Base-by-base conservation (phyloP, 1,140 invertebrate species). In the Papilio glaucus region DNA sequence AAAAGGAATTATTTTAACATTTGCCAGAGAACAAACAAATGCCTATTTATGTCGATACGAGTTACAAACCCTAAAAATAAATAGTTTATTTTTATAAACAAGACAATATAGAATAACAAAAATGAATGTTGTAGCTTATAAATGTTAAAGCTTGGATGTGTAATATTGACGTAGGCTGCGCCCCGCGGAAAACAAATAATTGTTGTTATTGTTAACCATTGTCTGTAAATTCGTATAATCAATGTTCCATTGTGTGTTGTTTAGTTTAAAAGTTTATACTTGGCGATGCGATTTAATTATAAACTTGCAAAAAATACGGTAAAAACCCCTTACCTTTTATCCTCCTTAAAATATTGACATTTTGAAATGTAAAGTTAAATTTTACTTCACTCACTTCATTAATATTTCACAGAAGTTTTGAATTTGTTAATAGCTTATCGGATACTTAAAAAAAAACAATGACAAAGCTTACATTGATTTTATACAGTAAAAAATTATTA, bases 121-220 rank as follows among this genome's bases (percentile, higher is more conserved):
- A 57, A 57, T 57, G 24, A 57, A 57, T 57, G 49, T 57, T 53
- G 49, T 53, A 24, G 49, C 49, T 57, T 57, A 24, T 57, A 26
- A 57, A 57, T 57, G 49, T 57, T 18, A 9, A 57, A 57, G 49
- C 49, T 57, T 57, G 1, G 10, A 57, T 57, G 49, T 57, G 49
- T 57, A 21, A n/a, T 57, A 57, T 6, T 6, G n/a, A 15, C 7
- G 21, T 24, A 57, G 49, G 4, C 49, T 57, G 8, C 49, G 49
- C 10, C 29, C 49, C 21, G 10, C 21, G 49, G 10, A 24, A 57
- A 57, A 26, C 6, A 62, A n/a, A n/a, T 69, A 49, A 69, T 69
- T 53, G 42, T 69, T 69, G 65, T 69, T 69, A 69, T 53, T 53
- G 42, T 69, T 62, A 13, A 37, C 37, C 33, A 18, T 37, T 69